These are phyloP conservation scores for Lepidochitona cinerea DNA, from an alignment of 2,888 invertebrate genomes.

Conservation along the genomic window DNA sequence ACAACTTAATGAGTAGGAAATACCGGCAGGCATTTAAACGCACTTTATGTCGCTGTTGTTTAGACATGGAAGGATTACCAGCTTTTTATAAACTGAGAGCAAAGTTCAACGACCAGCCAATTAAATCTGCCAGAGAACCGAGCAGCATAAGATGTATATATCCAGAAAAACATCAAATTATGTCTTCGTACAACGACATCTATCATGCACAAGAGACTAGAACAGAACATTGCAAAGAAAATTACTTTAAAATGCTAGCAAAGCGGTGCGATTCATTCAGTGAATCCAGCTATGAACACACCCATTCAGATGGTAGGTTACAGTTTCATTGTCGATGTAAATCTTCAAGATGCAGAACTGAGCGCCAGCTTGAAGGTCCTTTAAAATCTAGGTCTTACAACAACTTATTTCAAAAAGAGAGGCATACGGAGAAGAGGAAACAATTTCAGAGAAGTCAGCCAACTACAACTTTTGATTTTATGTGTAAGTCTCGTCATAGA, in stretches of 20 bases:
- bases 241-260: conserved; percentile 34
- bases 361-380: conserved; percentile 21
- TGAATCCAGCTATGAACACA: conserved; percentile 34
- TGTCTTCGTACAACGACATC: conserved; percentile 31
- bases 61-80: conserved; percentile 49
- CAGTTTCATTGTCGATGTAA: conserved; percentile 48
- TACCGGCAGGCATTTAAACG: conserved; percentile 93
- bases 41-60: conserved; percentile 66
- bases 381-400: background rate
- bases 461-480: background rate
- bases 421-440: background rate
- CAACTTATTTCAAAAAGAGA: background rate
- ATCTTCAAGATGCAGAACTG: conserved; percentile 33
- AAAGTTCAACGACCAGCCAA: conserved; percentile 40
- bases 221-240: conserved; percentile 28
- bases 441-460: background rate
- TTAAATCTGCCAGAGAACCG: conserved; percentile 9
- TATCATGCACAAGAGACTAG: conserved; percentile 13
- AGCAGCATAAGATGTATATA: conserved; percentile 21
- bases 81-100: conserved; percentile 53
- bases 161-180: conserved; percentile 32
- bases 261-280: conserved; percentile 16
- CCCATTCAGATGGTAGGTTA: conserved; percentile 48
- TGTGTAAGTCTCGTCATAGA: background rate
- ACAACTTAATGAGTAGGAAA: conserved; percentile 95